phyloP scores from a whole-genome alignment of 2,888 invertebrate genomes.

The Cephus pygmeus region DNA sequence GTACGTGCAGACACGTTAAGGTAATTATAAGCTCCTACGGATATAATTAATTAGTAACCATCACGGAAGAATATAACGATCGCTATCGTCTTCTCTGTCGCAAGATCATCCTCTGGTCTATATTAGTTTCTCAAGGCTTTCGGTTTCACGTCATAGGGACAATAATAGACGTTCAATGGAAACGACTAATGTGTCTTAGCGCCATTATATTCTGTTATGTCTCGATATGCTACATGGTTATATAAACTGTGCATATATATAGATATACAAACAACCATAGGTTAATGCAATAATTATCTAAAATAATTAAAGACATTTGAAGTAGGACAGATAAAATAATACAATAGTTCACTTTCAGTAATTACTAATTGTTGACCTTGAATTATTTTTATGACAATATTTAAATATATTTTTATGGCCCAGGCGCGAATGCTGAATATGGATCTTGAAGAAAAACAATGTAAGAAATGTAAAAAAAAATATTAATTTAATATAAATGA shows the following conservation, averaged over 20 bases:
- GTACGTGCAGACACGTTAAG: background rate
- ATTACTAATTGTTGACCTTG: background rate
- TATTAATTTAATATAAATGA: background rate
- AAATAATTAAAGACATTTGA: background rate
- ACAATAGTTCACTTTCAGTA: background rate
- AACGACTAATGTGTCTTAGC: background rate
- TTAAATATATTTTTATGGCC: background rate
- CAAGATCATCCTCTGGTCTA: background rate
- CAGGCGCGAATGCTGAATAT: background rate
- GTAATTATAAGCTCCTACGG: background rate
- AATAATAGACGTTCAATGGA: slow-evolving; percentile 3
- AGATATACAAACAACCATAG: background rate
- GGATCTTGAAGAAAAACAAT: background rate
- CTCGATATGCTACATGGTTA: background rate
- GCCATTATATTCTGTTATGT: background rate
- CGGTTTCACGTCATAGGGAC: background rate
- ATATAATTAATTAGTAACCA: background rate
- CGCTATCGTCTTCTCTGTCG: background rate
- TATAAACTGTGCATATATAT: background rate
- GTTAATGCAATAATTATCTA: background rate
- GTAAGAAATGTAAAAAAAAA: background rate
- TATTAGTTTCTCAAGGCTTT: slow-evolving; percentile 3
- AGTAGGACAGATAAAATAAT: background rate
- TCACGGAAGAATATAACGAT: background rate
- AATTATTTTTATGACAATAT: background rate